A percentile compares a stretch with the other conserved stretches of the same genome.
These are phyloP conservation scores for Eledone cirrhosa DNA, from an alignment of 2,888 invertebrate species.

Conservation along the genomic window DNA sequence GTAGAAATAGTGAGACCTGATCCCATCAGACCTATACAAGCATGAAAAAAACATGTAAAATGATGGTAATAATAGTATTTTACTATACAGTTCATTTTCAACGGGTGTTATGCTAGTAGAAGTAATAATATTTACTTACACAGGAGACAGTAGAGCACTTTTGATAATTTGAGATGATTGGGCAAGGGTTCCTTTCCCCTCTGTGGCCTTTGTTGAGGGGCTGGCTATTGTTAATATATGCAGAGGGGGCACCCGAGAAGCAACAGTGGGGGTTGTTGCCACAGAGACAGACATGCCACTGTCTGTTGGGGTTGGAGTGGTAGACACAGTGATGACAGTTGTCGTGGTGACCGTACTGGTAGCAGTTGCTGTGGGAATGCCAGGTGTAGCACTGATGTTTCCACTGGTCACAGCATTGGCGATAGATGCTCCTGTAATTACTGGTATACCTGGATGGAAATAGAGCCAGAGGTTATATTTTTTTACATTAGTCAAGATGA, in stretches of 20 bases:
- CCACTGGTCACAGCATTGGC: neutral
- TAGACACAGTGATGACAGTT: conserved; percentile 19
- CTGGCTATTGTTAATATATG: neutral
- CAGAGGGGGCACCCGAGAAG: neutral
- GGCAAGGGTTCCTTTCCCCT: conserved; percentile 37
- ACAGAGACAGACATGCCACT: conserved; percentile 24
- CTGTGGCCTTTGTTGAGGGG: conserved; percentile 43
- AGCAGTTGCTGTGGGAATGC: conserved; percentile 14
- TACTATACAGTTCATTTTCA: too few species aligned
- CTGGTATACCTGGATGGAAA: too few species aligned
- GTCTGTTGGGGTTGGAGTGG: conserved; percentile 26
- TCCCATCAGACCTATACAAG: too few species aligned
- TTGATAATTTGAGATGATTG: conserved; percentile 43
- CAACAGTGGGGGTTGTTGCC: conserved; percentile 15
- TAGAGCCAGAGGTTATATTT: too few species aligned
- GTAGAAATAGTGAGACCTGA: too few species aligned
- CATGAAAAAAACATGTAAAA: too few species aligned
- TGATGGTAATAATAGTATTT: too few species aligned
- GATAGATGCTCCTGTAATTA: neutral
- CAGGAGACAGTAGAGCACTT: conserved; percentile 34
- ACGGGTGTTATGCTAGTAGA: too few species aligned
- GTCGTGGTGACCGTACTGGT: conserved; percentile 29
- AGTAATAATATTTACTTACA: conserved; percentile 26
- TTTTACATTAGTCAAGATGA: too few species aligned
- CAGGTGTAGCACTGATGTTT: neutral